Evolutionary conservation across 2,888 invertebrate species (phyloP), one percentile per base, ranked within the genome.

Genomic region (Eristalinus aeneus): DNA sequence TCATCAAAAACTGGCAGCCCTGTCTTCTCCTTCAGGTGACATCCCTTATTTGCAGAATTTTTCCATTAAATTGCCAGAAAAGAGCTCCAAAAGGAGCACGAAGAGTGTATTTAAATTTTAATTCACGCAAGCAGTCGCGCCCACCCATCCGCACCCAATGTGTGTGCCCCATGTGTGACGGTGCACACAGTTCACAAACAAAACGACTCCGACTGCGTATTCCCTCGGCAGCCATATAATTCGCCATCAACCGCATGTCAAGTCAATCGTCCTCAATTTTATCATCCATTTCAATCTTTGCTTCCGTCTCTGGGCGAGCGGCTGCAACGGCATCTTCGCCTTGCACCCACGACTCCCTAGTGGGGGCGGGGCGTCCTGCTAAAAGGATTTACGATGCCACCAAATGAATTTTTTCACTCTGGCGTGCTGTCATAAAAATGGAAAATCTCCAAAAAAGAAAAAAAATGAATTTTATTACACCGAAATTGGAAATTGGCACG

Each of bases 401-500:
- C 77, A 77, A 64, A 77, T 64, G 56, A 77, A 77, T 64, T 69
- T 69, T 11, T 46, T 46, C 27, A 27, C 75, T 36, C 60, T 12
- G 34, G 67, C 67, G 61, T 31, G 56, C 65, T 81, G 76, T 76
- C 76, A 76, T 76, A 76, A 60, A 16, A 53, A 60, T 31, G 53
- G 12, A 32, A 23, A 63, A 56, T 46, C 46, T 46, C 6, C 46
- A 46, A 74, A 20, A 64, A 76, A 32, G 58, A 58, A 60, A 83
- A 67, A 56, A 22, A 56, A 10, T 22, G 6, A 22, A 61, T 79
- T 69, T 69, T 83, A 83, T 79, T 79, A 74, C 83, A 69, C 65
- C 32, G 63, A 74, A 83, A 83, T 73, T 83, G 68, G 60, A 78
- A 79, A 83, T 79, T 83, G 74, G 79, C 83, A 74, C 74, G 60